Base-by-base conservation (phyloP, 2,888 invertebrate species). In the Morpho achilles region DNA sequence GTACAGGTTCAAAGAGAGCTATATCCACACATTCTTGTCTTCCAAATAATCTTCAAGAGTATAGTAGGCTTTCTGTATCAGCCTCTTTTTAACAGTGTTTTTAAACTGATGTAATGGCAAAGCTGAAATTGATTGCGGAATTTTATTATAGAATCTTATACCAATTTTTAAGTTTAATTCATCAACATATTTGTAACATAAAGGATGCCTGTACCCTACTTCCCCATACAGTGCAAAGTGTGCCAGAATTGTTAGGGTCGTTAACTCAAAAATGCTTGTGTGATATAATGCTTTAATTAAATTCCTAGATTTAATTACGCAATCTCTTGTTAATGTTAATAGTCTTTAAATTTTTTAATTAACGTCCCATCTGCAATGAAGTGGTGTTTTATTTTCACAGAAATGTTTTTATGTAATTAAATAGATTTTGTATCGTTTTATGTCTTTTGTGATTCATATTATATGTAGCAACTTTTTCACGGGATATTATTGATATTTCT, bases 231-330 rank as follows among this genome's bases (percentile, higher is more conserved):
- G 58, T 54, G 56, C 61, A 63, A 63, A 63, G 63, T 61, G 61
- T 63, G 63, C 50, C 56, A 56, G 61, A 61, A 61, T 63, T 59
- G 63, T 63, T 63, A 59, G 58, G 63, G 61, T 59, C 61, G 61
- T 53, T 63, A 59, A 63, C 56, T 55, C 57, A 61, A 56, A 58
- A 55, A 61, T 58, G 60, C 57, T 45, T 60, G 51, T 53, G 60
- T 58, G 61, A 61, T 61, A 56, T 58, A 56, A 51, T 53, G 63
- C 48, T 63, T 61, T 61, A 63, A 63, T 61, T 63, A 63, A 63
- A 63, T 63, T 63, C 63, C 61, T 63, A 61, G 53, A 63, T 61
- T 63, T 54, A 63, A 56, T 61, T 56, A 56, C 53, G 50, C 52
- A 47, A 56, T 53, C 56, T 56, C 53, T 59, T 49, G 60, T 54